phyloP scores from a whole-genome alignment of 2,797 vertebrate genomes.

The Megaceryle alcyon region DNA sequence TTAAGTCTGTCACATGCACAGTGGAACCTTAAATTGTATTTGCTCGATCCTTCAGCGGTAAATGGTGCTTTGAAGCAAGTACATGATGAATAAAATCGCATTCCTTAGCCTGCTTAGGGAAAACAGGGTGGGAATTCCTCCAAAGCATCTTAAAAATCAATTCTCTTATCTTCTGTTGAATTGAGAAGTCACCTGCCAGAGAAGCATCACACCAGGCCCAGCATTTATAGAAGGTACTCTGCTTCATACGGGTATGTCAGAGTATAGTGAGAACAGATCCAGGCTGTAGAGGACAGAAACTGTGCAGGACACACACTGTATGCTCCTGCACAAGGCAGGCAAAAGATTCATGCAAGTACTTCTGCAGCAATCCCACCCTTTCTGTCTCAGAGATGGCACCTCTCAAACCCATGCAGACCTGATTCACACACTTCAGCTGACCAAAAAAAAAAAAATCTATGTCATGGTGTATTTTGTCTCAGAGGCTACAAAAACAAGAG shows the following conservation, averaged over 20 bases:
- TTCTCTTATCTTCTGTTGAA: background rate
- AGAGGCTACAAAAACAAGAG: background rate
- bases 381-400: background rate
- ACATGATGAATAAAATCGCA: background rate
- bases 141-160: background rate
- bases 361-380: background rate
- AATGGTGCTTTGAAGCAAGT: conserved; percentile 10
- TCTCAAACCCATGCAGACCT: background rate
- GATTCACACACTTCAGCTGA: background rate
- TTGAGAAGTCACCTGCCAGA: background rate
- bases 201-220: background rate
- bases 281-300: background rate
- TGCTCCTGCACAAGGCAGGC: background rate
- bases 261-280: accelerated
- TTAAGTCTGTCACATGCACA: conserved; percentile 56
- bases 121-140: background rate
- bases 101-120: background rate
- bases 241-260: background rate
- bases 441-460: background rate
- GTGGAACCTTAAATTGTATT: conserved; percentile 52
- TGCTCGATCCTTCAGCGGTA: conserved; percentile 36
- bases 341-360: background rate
- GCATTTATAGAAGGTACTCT: background rate
- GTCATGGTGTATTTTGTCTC: accelerated
- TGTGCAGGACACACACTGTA: accelerated